Conservation (phyloP, 2,113 vertebrate genomes). For the Gobiocypris rarus region DNA sequence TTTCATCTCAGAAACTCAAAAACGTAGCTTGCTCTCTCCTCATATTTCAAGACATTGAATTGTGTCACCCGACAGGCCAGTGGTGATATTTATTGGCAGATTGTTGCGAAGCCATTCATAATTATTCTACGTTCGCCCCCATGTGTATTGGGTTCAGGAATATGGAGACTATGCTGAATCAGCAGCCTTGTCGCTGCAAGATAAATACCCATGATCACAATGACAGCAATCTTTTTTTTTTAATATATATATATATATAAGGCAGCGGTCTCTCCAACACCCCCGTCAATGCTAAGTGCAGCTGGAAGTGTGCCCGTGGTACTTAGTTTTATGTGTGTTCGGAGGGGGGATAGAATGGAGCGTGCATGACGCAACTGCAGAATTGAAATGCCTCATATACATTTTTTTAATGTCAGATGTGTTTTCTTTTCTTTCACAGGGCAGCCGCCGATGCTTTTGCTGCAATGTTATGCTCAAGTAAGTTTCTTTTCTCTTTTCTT, state of each 20-base stretch:
- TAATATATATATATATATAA: background rate
- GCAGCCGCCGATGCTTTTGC: conserved; percentile 85
- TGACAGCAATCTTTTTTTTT: conserved; percentile 20
- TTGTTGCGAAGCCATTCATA: conserved; percentile 20
- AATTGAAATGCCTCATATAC: conserved; percentile 20
- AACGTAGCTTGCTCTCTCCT: background rate
- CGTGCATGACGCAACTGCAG: background rate
- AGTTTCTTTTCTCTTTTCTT: conserved; percentile 64
- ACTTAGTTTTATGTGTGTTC: conserved; percentile 13
- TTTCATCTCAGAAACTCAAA: background rate
- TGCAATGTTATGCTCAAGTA: conserved; percentile 91
- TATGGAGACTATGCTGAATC: conserved; percentile 23
- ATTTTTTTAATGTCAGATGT: conserved; percentile 42
- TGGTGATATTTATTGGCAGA: conserved; percentile 18
- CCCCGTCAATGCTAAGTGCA: conserved; percentile 25
- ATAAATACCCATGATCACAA: conserved; percentile 18
- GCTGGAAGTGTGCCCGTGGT: background rate
- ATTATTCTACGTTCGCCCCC: background rate
- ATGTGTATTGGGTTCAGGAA: background rate
- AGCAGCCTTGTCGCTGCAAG: conserved; percentile 26
- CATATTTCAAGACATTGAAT: conserved; percentile 14
- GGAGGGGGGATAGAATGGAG: background rate
- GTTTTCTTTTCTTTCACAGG: conserved; percentile 75
- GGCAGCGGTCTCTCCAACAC: background rate
- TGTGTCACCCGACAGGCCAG: background rate